Conservation (phyloP, 2,797 vertebrate genomes). For the Neoniphon sammara region DNA sequence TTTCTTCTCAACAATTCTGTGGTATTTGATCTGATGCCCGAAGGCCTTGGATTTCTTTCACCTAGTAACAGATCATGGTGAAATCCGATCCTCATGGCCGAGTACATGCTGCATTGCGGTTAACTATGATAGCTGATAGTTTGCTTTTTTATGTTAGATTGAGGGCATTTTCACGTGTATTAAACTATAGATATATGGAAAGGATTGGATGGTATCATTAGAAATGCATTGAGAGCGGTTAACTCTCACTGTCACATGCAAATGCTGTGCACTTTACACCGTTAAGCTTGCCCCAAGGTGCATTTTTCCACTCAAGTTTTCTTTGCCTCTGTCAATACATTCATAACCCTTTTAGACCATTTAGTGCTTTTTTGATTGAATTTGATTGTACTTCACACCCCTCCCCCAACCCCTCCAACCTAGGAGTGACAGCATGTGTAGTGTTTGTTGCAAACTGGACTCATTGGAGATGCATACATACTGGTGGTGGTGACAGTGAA, state of each 20-base stretch:
- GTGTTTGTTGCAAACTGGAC: background rate
- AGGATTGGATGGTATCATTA: slow-evolving; percentile 35
- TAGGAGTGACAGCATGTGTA: slow-evolving; percentile 8
- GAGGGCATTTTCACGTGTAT: slow-evolving; percentile 37
- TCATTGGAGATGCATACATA: slow-evolving; percentile 4
- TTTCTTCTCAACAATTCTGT: slow-evolving; percentile 32
- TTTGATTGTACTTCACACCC: slow-evolving; percentile 49
- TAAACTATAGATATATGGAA: slow-evolving; percentile 17
- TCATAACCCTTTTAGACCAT: background rate
- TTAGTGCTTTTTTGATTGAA: slow-evolving; percentile 44
- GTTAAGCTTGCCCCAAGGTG: background rate
- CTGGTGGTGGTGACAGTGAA: background rate
- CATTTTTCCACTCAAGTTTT: background rate
- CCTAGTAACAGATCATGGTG: slow-evolving; percentile 34
- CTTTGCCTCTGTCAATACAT: background rate
- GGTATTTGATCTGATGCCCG: slow-evolving; percentile 56
- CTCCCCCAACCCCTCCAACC: background rate
- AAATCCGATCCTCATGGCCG: slow-evolving; percentile 38
- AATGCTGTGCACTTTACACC: background rate
- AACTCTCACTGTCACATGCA: background rate
- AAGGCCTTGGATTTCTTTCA: slow-evolving; percentile 58
- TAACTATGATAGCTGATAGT: slow-evolving; percentile 4
- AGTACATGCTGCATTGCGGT: slow-evolving; percentile 58
- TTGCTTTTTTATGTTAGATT: slow-evolving; percentile 32
- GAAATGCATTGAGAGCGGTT: slow-evolving; percentile 11